Base-by-base conservation (phyloP, 2,113 vertebrate genomes). In the Chlorodrepanis virens region DNA sequence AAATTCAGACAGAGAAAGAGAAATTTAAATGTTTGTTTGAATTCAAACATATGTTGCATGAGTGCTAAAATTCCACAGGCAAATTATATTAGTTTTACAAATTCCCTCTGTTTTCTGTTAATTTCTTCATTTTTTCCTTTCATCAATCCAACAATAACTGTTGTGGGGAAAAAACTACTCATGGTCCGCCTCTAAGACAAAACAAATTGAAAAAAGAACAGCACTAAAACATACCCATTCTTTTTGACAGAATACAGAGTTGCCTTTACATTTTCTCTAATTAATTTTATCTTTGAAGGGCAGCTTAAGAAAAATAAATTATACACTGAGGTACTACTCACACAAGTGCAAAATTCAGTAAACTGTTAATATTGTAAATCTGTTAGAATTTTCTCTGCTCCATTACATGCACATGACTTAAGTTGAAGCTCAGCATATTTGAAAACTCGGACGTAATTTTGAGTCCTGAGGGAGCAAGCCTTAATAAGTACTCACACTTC, bases 401-500 rank as follows among this genome's bases (percentile, higher is more conserved):
- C 21, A 35, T 77, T 84, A 37, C 23, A 64, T 33, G 21, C 68
- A 24, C 21, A 8, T 1, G 45, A 77, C 89, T 93, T 77, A 72
- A 88, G 45, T 25, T 45, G 74, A 96, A 90, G 40, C 35, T 89
- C 61, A 92, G 40, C 27, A 60, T 72, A 79, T 87, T 76, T 97
- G 90, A 94, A 96, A 78, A 82, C 37, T 85, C 0, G 19, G 84
- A 86, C 75, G 24, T 71, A 76, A 71, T 81, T 93, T 90, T 77
- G 22, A 90, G 70, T 96, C 90, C 75, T 80, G 42, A 97, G 87
- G 87, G 90, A 90, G 27, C 1, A 5, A 83, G 63, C 49, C 24
- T 93, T 94, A 89, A 89, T 95, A 92, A 91, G 49, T 77, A 78
- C 89, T 77, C 53, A 59, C 63, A 83, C 50, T 67, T 77, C 56